Evolutionary conservation across 2,888 invertebrate genomes (phyloP), one percentile per base, ranked within the genome.

Genomic region (Nomada fabriciana): DNA sequence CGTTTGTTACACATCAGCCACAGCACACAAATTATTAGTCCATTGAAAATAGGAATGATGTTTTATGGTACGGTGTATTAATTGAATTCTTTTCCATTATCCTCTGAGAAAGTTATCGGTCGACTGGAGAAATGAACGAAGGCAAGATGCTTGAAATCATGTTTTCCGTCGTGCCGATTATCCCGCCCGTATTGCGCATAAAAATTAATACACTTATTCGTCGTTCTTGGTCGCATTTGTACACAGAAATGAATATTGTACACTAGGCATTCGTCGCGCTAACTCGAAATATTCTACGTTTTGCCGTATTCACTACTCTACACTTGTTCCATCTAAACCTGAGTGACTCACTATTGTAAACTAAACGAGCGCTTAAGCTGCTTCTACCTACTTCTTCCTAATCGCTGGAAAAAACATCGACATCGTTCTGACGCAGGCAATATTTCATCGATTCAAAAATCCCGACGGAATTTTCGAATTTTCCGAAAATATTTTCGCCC

Each of bases 321-420:
- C 36, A 15, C 13, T 59, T 47, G 15, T 47, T n/a, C 43, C 18
- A 42, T 55, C 57, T 59, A 69, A n/a, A 9, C 59, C 25, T 69
- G n/a, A 13, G 23, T 9, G 55, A 4, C 52, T 13, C 36, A 7
- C 36, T 53, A 36, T 36, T 20, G n/a, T 57, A 47, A 76, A 59
- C 42, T 64, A 76, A 75, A 60, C 20, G 20, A 4, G 57, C 64
- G 64, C 69, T 52, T 13, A 64, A 59, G 69, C 64, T 43, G 29
- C 0, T 36, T 76, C 59, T 76, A 76, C 36, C 69, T 76, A 52
- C 52, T 23, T 47, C 42, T n/a, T 70, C 71, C 25, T 76, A 64
- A 25, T 52, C 29, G 53, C 53, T 36, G 10, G 57, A 43, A 9
- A 2, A 42, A 25, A 15, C 36, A 23, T 47, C 64, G 43, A 29